Base-by-base conservation (phyloP, 2,797 vertebrate genomes). In the Lagorchestes hirsutus region DNA sequence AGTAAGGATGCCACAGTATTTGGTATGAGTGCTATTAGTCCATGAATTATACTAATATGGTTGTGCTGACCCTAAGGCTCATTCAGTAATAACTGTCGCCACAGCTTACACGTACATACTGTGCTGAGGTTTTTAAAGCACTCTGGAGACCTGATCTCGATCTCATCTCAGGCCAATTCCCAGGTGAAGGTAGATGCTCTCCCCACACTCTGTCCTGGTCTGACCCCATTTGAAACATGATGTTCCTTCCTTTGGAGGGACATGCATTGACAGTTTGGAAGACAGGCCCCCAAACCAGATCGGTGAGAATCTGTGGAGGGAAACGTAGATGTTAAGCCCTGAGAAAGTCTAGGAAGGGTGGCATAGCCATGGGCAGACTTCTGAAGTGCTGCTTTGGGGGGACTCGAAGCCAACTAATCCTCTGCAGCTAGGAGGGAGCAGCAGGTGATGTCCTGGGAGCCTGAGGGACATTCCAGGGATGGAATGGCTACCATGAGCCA, bases 41-140 rank as follows among this genome's bases (percentile, higher is more conserved):
- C 10, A 46, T 82, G 74, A 82, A 10, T 62, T 34, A 62, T 31
- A 22, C 24, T 46, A 40, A 46, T 18, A 18, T 82, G n/a, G 67
- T 22, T 40, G 31, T 40, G 67, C 67, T 22, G n/a, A 18, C 57
- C 74, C 74, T 10, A 24, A 27, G 27, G n/a, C 40, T 22, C 9
- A 10, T 27, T 46, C 18, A 27, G 4, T 1, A 3, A 82, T 0
- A 46, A 40, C n/a, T 18, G 0, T 10, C 5, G 24, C 22, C 18
- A 9, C 18, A 40, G 67, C n/a, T 40, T n/a, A 0, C 2, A 0
- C 10, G 9, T 22, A 9, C 67, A 3, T 0, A 24, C 67, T 46
- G 67, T 8, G 16, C n/a, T 40, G n/a, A 82, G 67, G n/a, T 82
- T 82, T 82, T 2, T 4, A 22, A 82, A 40, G 31, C 59, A 34